Evolutionary conservation across 2,113 vertebrate genomes (phyloP).

Genomic region (Sebastes fasciatus): DNA sequence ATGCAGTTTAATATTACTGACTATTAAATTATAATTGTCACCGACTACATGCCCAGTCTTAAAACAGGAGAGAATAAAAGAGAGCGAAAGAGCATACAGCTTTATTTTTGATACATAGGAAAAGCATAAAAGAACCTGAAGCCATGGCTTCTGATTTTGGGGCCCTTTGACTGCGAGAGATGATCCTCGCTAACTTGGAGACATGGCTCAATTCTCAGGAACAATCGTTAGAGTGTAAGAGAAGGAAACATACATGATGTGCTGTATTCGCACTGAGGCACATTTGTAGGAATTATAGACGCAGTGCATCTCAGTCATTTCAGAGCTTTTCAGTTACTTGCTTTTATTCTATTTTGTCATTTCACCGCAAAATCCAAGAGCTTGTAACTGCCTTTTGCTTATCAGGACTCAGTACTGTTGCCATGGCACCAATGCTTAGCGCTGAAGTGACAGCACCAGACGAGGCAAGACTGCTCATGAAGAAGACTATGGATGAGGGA

Average conservation of each 20-base stretch:
- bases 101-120: background rate
- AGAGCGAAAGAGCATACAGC: background rate
- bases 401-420: constrained; percentile 34
- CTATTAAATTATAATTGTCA: background rate
- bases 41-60: background rate
- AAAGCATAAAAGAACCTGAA: background rate
- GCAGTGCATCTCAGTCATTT: no score
- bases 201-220: background rate
- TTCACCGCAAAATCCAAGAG: constrained; percentile 9
- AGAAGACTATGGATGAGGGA: background rate
- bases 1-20: background rate
- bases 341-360: no score
- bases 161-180: background rate
- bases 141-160: background rate
- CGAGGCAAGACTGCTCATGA: background rate
- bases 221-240: background rate
- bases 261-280: background rate
- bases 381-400: constrained; percentile 16
- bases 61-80: background rate
- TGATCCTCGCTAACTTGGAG: background rate
- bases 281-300: background rate
- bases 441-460: constrained; percentile 6
- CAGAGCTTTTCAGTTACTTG: no score
- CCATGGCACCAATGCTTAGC: constrained; percentile 25
- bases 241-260: background rate